A percentile compares a stretch with the other conserved stretches of the same genome.
phyloP scores from a whole-genome alignment of 1,140 invertebrate species.

The Drosophila bipectinata region DNA sequence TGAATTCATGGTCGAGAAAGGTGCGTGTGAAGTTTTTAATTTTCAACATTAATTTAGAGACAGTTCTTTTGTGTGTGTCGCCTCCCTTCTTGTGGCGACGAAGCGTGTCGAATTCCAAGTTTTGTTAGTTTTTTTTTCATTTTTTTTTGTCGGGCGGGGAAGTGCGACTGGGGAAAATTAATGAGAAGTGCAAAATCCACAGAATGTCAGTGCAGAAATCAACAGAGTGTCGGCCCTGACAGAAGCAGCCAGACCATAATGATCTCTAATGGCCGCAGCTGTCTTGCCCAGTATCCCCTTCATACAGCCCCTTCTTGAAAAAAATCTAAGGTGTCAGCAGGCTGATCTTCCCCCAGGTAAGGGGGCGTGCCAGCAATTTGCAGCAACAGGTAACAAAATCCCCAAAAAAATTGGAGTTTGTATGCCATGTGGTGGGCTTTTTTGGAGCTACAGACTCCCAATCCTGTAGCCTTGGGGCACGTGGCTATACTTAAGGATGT shows the following conservation, averaged over 20 bases:
- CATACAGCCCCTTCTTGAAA: not conserved
- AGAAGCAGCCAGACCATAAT: constrained; percentile 36
- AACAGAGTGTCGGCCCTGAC: constrained; percentile 55
- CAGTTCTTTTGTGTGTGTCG: constrained; percentile 48
- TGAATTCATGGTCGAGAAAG: constrained; percentile 26
- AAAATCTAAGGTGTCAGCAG: constrained; percentile 67
- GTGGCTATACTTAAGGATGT: constrained; percentile 34
- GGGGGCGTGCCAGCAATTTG: constrained; percentile 65
- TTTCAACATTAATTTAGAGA: constrained; percentile 78
- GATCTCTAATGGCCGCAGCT: constrained; percentile 63
- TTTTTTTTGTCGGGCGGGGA: not conserved
- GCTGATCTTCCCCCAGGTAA: constrained; percentile 55
- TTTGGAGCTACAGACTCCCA: constrained; percentile 4
- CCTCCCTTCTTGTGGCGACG: constrained; percentile 41
- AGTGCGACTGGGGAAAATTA: constrained; percentile 17
- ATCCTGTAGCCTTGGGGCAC: constrained; percentile 61
- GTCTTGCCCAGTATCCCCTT: not conserved
- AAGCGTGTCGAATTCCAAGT: constrained; percentile 52
- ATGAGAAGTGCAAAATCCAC: constrained; percentile 46
- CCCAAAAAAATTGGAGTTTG: constrained; percentile 12
- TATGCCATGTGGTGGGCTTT: constrained; percentile 28
- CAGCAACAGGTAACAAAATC: constrained; percentile 18
- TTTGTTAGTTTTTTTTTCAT: constrained; percentile 10
- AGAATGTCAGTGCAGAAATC: constrained; percentile 62
- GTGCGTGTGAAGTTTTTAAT: constrained; percentile 81